A percentile compares a stretch with the other conserved stretches of the same genome.
Evolutionary conservation across 2,797 vertebrate species (phyloP).

Genomic region (Cyprinella venusta): DNA sequence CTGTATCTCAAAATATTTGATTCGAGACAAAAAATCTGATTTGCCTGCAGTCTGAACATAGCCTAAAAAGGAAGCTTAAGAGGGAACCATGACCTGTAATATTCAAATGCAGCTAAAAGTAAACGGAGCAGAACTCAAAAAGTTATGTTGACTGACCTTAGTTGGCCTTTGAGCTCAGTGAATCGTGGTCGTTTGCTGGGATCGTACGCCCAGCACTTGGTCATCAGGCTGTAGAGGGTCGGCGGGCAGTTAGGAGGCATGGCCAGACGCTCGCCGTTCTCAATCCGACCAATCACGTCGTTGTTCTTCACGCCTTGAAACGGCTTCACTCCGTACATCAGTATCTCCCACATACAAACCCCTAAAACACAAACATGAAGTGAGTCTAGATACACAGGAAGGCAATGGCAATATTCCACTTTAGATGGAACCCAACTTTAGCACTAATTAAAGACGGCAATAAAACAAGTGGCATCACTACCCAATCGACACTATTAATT

Average conservation of each 20-base stretch:
- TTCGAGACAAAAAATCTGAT: not conserved
- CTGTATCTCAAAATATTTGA: not conserved
- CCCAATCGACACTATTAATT: not conserved
- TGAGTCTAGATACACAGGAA: not conserved
- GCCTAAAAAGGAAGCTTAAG: not conserved
- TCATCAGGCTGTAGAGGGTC: conserved; percentile 99
- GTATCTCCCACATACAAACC: conserved; percentile 95
- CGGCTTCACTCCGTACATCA: conserved; percentile 97
- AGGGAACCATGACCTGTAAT: not conserved
- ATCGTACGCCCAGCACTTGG: conserved; percentile 99
- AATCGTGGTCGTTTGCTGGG: conserved; percentile 96
- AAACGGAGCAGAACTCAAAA: not conserved
- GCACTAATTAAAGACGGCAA: not conserved
- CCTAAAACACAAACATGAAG: conserved; percentile 67
- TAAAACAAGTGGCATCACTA: not conserved
- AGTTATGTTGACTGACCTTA: conserved; percentile 82
- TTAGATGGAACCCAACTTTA: not conserved
- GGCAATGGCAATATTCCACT: not conserved
- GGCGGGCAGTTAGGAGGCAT: conserved; percentile 98
- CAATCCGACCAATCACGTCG: conserved; percentile 96
- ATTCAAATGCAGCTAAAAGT: not conserved
- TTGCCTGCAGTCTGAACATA: not conserved
- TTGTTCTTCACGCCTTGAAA: conserved; percentile 99
- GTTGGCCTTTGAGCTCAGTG: conserved; percentile 96
- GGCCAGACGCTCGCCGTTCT: conserved; percentile 95